Base-by-base conservation (phyloP, 2,888 invertebrate genomes). In the Adelphocoris suturalis region DNA sequence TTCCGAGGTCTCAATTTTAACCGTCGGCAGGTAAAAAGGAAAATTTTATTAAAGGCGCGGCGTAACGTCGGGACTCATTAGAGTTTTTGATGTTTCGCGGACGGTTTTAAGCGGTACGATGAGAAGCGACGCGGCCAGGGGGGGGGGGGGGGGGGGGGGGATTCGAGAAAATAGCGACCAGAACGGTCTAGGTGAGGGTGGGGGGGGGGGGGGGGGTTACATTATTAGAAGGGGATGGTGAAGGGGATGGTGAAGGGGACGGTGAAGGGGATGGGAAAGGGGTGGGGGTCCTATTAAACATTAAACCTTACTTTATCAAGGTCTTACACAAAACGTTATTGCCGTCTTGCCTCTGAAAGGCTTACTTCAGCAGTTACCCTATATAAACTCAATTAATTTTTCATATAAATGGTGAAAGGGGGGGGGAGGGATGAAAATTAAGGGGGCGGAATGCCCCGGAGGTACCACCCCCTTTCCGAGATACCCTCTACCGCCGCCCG, bases 241-340 rank as follows among this genome's bases (percentile, higher is more conserved):
- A 75, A 85, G 85, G 37, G 61, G 82, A 23, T 7, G 76, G 23
- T 5, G 57, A 27, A 27, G 47, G 27, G n/a, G 75, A 19, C 23
- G 46, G 23, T 23, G 75, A 86, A 86, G 82, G 28, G 14, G 75
- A 23, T 28, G 47, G 28, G 5, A 28, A 75, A 85, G 85, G 37
- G 61, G 82, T 7, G 37, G 3, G 52, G 52, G 19, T 27, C 55
- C 80, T 88, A 88, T 88, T 88, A 88, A 88, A 88, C 88, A 88
- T 88, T 88, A 88, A 88, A 88, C 80, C 88, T 88, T 88, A 88
- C 88, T 88, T 88, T 88, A 88, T 88, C 88, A 88, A 78, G 88
- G 88, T 80, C 80, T 88, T 88, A 88, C 57, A 88, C 88, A 88
- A 80, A 88, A 88, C 88, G 88, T 88, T 88, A 88, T 88, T 88